These are phyloP conservation scores for Gryon sp. DNA, from an alignment of 1,140 invertebrate genomes.

Conservation along the genomic window DNA sequence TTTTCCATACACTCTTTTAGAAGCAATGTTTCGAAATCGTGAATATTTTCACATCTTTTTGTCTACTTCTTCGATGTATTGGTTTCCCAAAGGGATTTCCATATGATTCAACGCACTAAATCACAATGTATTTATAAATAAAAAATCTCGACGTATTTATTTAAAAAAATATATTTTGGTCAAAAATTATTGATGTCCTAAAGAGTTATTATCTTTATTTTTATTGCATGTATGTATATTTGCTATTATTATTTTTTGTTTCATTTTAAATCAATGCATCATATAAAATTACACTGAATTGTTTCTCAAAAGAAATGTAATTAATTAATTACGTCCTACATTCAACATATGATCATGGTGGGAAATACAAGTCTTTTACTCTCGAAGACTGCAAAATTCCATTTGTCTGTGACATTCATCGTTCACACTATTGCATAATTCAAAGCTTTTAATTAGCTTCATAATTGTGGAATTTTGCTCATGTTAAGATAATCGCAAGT, in stretches of 20 bases:
- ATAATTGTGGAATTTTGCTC: not conserved
- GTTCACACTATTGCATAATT: constrained; percentile 19
- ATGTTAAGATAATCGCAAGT: constrained; percentile 13
- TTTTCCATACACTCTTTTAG: too few relatives aligned
- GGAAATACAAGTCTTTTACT: constrained; percentile 32
- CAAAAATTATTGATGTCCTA: too few relatives aligned
- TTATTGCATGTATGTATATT: too few relatives aligned
- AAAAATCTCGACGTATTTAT: too few relatives aligned
- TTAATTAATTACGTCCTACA: constrained; percentile 24
- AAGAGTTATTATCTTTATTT: too few relatives aligned
- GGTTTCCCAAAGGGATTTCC: too few relatives aligned
- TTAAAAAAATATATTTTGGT: too few relatives aligned
- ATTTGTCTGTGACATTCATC: constrained; percentile 2
- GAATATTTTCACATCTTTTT: not conserved
- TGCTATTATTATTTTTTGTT: not conserved
- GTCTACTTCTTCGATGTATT: too few relatives aligned
- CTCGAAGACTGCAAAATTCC: constrained; percentile 9
- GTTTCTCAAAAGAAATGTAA: too few relatives aligned
- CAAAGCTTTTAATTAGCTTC: constrained; percentile 1
- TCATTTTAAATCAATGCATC: constrained; percentile 1
- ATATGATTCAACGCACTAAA: too few relatives aligned
- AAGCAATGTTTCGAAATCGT: not conserved
- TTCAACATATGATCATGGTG: constrained; percentile 13
- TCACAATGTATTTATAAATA: too few relatives aligned
- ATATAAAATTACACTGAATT: too few relatives aligned